Base-by-base conservation (phyloP, 2,797 vertebrate genomes). In the Anisognathus igniventris region DNA sequence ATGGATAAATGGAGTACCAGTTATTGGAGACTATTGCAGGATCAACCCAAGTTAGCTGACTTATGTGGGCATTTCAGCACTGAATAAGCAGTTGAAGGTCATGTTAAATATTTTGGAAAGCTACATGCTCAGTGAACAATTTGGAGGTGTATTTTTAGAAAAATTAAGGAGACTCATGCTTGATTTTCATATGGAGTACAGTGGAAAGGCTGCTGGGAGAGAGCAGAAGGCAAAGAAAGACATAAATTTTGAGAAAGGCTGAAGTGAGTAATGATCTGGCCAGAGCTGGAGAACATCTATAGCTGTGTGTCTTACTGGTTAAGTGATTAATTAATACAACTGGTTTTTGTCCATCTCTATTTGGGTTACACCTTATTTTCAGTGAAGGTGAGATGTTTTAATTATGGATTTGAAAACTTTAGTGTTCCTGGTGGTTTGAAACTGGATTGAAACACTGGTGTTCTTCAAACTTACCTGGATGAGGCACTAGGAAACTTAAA, bases 291-390 rank as follows among this genome's bases (percentile, higher is more conserved):
- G 19, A 30, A 64, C 25, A 7, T 71, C 23, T 88, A 10, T 31
- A 74, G 19, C 21, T 60, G 4, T 45, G 11, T 35, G 33, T 45
- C 35, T 37, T 81, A 27, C 5, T 33, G 25, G 13, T 56, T 56
- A 50, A 53, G 9, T 16, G 7, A 28, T 35, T 73, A 48, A 54
- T 44, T 51, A 37, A 30, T 71, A 12, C 19, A 42, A 21, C 24
- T 67, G 8, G 0, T 0, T 90, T 88, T 90, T 70, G 12, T 53
- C 37, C 12, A 21, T 45, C n/a, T 84, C 42, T 66, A 0, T 77
- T 31, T 61, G 9, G 12, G 7, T 53, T 60, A 7, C n/a, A 12
- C 18, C 37, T 67, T 54, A 24, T 60, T 74, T 84, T 33, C 22
- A n/a, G 54, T 71, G 22, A 45, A 74, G 68, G 10, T 33, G 17